Conservation (phyloP, 2,888 invertebrate species). For the Luperina testacea region DNA sequence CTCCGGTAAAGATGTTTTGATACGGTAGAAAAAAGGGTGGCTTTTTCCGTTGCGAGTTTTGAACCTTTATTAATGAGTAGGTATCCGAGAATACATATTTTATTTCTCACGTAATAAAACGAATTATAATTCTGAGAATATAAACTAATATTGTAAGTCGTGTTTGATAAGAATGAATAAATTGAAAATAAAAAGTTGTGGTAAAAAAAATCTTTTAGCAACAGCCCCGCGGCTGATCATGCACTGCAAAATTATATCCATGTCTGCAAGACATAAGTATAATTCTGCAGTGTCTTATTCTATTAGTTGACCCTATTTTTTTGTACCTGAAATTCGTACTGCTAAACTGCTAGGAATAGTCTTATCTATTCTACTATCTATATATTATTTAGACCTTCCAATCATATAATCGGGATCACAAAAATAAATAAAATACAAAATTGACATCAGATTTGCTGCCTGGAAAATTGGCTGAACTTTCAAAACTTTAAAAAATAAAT, state of each 20-base stretch:
- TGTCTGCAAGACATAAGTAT: too few species aligned
- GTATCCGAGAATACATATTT: not conserved
- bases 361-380: not conserved
- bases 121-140: not conserved
- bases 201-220: not conserved
- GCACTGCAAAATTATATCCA: too few species aligned
- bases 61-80: not conserved
- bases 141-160: not conserved
- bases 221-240: too few species aligned
- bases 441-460: not conserved
- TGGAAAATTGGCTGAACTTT: not conserved
- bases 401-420: not conserved
- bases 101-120: not conserved
- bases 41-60: not conserved
- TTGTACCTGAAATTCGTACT: not conserved
- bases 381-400: not conserved
- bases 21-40: not conserved
- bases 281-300: too few species aligned
- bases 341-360: not conserved
- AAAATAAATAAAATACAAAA: not conserved
- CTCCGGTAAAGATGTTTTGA: slow-evolving; percentile 19
- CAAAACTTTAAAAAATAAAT: not conserved
- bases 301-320: too few species aligned
- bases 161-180: not conserved
- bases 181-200: not conserved